Evolutionary conservation across 2,888 invertebrate genomes (phyloP).

Genomic region (Spodoptera exigua): DNA sequence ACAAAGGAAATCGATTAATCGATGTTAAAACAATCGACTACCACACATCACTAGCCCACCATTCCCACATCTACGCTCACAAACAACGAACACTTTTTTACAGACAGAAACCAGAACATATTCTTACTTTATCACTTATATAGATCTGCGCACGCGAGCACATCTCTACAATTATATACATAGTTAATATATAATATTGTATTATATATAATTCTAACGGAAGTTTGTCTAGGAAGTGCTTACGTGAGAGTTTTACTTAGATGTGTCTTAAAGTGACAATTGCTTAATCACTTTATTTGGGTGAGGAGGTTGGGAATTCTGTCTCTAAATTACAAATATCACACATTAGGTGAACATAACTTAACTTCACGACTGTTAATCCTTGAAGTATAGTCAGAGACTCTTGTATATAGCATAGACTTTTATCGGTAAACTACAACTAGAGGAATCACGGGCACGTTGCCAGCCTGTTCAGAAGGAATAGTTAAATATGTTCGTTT

Average conservation of each 20-base stretch:
- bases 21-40: not conserved
- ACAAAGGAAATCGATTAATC: not conserved
- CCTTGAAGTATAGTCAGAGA: too few relatives aligned
- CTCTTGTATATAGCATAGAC: too few relatives aligned
- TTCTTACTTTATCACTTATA: conserved; percentile 59
- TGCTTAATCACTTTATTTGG: not conserved
- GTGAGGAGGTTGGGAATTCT: not conserved
- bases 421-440: too few relatives aligned
- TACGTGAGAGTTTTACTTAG: conserved; percentile 30
- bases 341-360: too few relatives aligned
- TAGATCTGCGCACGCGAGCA: conserved; percentile 63
- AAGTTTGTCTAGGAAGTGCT: conserved; percentile 40
- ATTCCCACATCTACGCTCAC: conserved; percentile 64
- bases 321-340: too few relatives aligned
- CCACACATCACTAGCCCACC: conserved; percentile 46
- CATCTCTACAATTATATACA: conserved; percentile 49
- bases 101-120: conserved; percentile 60
- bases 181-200: conserved; percentile 34
- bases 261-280: conserved; percentile 13
- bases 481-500: too few relatives aligned
- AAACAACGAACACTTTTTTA: conserved; percentile 63
- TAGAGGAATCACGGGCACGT: too few relatives aligned
- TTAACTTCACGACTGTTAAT: too few relatives aligned
- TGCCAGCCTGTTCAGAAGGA: too few relatives aligned
- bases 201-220: conserved; percentile 33